These are phyloP conservation scores for Lasioglossum figueresi DNA, from an alignment of 2,888 invertebrate species.

Conservation along the genomic window DNA sequence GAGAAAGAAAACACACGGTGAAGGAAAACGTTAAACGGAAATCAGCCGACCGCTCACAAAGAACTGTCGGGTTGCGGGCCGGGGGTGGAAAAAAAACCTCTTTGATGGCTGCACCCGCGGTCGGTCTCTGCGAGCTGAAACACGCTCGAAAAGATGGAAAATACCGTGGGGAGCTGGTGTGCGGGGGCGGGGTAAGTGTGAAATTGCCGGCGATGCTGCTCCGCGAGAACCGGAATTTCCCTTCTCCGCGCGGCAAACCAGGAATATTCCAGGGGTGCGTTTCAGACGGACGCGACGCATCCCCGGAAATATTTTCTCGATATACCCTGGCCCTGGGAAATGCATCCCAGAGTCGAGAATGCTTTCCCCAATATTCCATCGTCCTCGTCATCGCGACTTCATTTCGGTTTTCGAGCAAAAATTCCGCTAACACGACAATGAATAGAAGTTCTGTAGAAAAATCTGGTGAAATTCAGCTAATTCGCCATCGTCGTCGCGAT, in stretches of 20 bases:
- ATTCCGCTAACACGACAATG: neutral
- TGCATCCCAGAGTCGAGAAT: neutral
- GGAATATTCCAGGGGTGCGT: constrained; percentile 43
- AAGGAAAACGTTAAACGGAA: constrained; percentile 78
- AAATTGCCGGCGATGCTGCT: constrained; percentile 73
- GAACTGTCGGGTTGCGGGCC: constrained; percentile 50
- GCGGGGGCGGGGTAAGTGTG: constrained; percentile 71
- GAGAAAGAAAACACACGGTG: constrained; percentile 58
- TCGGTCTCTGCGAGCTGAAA: constrained; percentile 66
- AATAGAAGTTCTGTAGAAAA: neutral
- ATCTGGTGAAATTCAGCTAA: neutral
- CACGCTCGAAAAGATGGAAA: constrained; percentile 72
- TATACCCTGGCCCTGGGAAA: neutral
- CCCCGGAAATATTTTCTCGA: constrained; percentile 8
- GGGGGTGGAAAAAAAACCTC: constrained; percentile 68
- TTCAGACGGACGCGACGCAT: constrained; percentile 18
- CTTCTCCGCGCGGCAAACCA: constrained; percentile 34
- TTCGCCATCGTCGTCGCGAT: neutral
- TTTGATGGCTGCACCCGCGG: constrained; percentile 71
- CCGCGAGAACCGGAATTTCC: constrained; percentile 47
- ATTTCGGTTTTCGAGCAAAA: neutral
- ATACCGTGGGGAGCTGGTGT: constrained; percentile 61
- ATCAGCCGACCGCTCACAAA: constrained; percentile 72
- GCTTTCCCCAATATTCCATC: neutral
- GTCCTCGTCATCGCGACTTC: neutral